Base-by-base conservation (phyloP, 2,113 vertebrate genomes). In the Pelobates fuscus region DNA sequence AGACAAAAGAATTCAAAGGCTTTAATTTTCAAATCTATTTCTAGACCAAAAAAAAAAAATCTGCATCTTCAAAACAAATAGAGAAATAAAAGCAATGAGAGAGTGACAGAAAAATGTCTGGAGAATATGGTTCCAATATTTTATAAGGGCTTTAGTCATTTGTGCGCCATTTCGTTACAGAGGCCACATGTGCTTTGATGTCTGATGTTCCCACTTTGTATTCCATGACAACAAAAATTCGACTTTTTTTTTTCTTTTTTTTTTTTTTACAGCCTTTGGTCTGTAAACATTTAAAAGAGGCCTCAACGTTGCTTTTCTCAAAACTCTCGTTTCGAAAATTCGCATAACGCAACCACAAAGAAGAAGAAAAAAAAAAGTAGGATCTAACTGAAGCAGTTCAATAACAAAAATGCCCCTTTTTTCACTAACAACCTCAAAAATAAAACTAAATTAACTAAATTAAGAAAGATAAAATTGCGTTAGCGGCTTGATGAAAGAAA, bases 101-200 rank as follows among this genome's bases (percentile, higher is more conserved):
- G 37, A 75, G 78, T 62, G 64, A 32, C 32, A 63, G 62, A 79
- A 81, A 81, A 77, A 79, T 78, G 78, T 80, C 82, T 81, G 81
- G 32, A 37, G 32, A 37, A 37, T 37, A 37, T 37, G 32, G 32
- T 37, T 37, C 32, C 58, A 79, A 86, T 91, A 86, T 83, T 86
- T 86, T 77, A 82, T 78, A 83, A 69, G 78, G 82, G 32, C 84
- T 79, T 46, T 82, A 88, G 84, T 81, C 83, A 84, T 83, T 81
- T 82, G 82, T 90, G 86, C 87, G 83, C 86, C 87, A 10, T 37
- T 37, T 37, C 32, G 32, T 37, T 37, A 37, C 32, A 82, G 81
- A 85, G 85, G 87, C 88, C 93, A 93, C 84, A 92, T 90, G 87
- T 89, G 84, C 88, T 91, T 92, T 93, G 87, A 94, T 92, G 90